Base-by-base conservation (phyloP, 35 echinoderm and acorn worm genomes). In the Apostichopus californicus region DNA sequence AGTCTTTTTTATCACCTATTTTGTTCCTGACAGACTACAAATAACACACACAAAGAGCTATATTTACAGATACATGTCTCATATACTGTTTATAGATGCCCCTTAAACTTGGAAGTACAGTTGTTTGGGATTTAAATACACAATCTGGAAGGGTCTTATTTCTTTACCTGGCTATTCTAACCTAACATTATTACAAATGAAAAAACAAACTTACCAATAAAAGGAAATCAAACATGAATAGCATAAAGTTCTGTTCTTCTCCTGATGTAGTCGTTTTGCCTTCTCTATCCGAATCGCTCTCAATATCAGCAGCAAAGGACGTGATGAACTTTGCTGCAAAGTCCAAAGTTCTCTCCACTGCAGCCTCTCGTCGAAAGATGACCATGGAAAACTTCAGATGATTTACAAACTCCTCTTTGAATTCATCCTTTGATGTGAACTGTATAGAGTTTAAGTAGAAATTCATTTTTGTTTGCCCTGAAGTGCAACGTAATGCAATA, bases 261-360 rank as follows among this genome's bases (percentile, higher is more conserved):
- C 61, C 56, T 4, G 88, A 65, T 12, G 78, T 75, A 71, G 93
- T 85, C 56, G 87, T 88, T 64, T 58, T 81, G n/a, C 90, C 93
- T 73, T 86, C 83, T 15, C 56, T 90, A 2, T 94, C 90, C 8
- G 17, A 68, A 25, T 91, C 93, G 8, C 72, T 78, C 7, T 68
- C 73, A 8, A 87, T 57, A 1, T 94, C 90, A 5, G 25, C 57
- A 15, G 80, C 61, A 89, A 96, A 96, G 14, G 95, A 96, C 13
- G 93, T 73, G 23, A 95, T 95, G 93, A 98, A 98, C 73, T 94
- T 98, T n/a, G 97, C 95, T 61, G 85, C 95, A 95, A 98, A 98
- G 22, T 98, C 97, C 54, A 98, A 83, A 17, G 95, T 96, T 21
- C 97, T 91, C 79, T 98, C 97, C 13, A 98, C 97, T 17, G 95